Percentiles rank a stretch among this genome's conserved stretches.
Evolutionary conservation across 2,888 invertebrate species (phyloP).

Genomic region (Cyaniris semiargus): DNA sequence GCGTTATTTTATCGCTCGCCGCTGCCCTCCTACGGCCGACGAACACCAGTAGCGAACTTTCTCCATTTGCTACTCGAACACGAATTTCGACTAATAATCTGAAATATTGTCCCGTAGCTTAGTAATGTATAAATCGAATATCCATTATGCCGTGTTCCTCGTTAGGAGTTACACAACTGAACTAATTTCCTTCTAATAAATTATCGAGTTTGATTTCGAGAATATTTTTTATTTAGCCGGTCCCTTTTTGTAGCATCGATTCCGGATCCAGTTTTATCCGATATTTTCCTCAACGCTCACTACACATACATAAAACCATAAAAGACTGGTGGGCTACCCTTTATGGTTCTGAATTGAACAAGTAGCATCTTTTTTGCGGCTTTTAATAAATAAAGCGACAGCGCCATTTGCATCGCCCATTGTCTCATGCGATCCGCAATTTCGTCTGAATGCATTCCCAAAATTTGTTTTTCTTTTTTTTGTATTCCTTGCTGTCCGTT

Average conservation of each 20-base stretch:
- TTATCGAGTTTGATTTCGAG: neutral
- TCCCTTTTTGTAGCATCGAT: slow-evolving; percentile 43
- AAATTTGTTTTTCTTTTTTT: slow-evolving; percentile 50
- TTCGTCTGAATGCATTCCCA: slow-evolving; percentile 59
- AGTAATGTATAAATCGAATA: slow-evolving; percentile 21
- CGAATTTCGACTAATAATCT: slow-evolving; percentile 78
- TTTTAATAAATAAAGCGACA: slow-evolving; percentile 62
- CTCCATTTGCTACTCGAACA: slow-evolving; percentile 68
- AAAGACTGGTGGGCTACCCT: slow-evolving; percentile 42
- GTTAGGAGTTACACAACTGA: slow-evolving; percentile 10
- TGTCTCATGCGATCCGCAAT: slow-evolving; percentile 68
- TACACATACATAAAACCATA: slow-evolving; percentile 56
- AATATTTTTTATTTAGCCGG: neutral
- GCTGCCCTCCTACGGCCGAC: slow-evolving; percentile 38
- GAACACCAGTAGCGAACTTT: slow-evolving; percentile 78
- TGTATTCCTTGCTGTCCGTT: slow-evolving; percentile 48
- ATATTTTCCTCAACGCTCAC: slow-evolving; percentile 31
- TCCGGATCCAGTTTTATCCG: slow-evolving; percentile 49
- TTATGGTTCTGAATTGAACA: slow-evolving; percentile 63
- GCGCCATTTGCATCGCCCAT: slow-evolving; percentile 73
- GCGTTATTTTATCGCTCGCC: slow-evolving; percentile 36
- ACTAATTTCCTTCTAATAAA: slow-evolving; percentile 11
- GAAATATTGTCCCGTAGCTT: slow-evolving; percentile 59
- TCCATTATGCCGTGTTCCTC: slow-evolving; percentile 19
- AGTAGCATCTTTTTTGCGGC: slow-evolving; percentile 57